Evolutionary conservation across 1,140 invertebrate genomes (phyloP).

Genomic region (Pogonomyrmex californicus): DNA sequence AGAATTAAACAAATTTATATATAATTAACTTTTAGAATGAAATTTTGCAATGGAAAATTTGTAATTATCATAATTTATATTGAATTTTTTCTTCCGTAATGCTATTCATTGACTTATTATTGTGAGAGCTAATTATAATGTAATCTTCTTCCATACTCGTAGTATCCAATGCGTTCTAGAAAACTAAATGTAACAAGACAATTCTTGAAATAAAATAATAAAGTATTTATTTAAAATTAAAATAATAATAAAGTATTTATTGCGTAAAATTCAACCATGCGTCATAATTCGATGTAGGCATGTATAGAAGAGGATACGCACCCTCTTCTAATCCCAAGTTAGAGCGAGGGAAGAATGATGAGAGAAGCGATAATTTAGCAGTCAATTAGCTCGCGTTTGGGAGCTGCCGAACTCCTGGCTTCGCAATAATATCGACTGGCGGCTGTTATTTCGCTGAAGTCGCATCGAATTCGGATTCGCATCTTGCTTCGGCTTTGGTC

Average conservation of each 20-base stretch:
- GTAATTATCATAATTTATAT: not conserved
- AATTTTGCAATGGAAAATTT: not conserved
- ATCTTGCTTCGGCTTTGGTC: slow-evolving; percentile 67
- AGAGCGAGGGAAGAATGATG: not conserved
- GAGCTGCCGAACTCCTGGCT: slow-evolving; percentile 78
- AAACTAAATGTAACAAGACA: not conserved
- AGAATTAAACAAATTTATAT: not conserved
- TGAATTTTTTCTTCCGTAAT: not conserved
- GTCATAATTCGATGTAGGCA: not conserved
- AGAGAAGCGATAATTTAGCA: slow-evolving; percentile 83
- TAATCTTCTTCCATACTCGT: not conserved
- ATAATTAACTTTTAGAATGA: slow-evolving; percentile 4
- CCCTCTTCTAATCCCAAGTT: slow-evolving; percentile 15
- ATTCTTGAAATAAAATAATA: not conserved
- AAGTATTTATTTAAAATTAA: too few species aligned
- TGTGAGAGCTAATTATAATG: slow-evolving; percentile 6
- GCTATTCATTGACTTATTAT: not conserved
- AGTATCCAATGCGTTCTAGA: not conserved
- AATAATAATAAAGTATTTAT: not conserved
- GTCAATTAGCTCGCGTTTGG: slow-evolving; percentile 84
- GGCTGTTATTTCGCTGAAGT: slow-evolving; percentile 86
- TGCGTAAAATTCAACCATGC: not conserved
- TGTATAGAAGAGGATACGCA: not conserved
- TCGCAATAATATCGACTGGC: slow-evolving; percentile 85
- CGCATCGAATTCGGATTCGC: slow-evolving; percentile 77